Evolutionary conservation across 2,888 invertebrate species (phyloP).

Genomic region (Hanleya hanleyi): DNA sequence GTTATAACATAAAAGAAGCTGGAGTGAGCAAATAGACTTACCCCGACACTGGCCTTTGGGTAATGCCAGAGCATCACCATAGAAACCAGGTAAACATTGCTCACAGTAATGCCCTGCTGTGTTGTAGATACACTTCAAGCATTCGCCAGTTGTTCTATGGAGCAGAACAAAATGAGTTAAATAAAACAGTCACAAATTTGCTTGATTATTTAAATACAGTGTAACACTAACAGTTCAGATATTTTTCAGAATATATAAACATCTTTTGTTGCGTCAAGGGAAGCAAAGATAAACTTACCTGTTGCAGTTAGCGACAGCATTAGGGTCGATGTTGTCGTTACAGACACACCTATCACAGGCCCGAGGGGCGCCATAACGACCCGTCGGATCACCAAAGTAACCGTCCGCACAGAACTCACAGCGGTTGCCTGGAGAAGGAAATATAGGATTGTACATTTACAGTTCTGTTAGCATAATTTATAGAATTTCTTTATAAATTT

Average conservation of each 20-base stretch:
- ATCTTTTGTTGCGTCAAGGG: neutral
- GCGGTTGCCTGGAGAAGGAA: slow-evolving; percentile 78
- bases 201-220: no score
- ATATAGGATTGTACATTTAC: neutral
- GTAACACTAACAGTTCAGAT: neutral
- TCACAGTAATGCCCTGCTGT: slow-evolving; percentile 95
- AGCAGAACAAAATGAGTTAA: neutral
- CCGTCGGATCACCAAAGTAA: slow-evolving; percentile 92
- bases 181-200: no score
- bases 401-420: slow-evolving; percentile 98
- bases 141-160: slow-evolving; percentile 89
- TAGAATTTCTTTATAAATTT: neutral
- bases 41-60: slow-evolving; percentile 86
- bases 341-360: slow-evolving; percentile 75
- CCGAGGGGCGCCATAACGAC: slow-evolving; percentile 77
- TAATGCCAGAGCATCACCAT: slow-evolving; percentile 92
- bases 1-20: neutral
- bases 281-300: slow-evolving; percentile 67
- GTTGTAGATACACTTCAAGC: slow-evolving; percentile 96
- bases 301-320: slow-evolving; percentile 98
- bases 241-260: neutral
- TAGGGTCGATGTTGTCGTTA: slow-evolving; percentile 81
- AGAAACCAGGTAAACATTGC: slow-evolving; percentile 92
- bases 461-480: neutral
- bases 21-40: slow-evolving; percentile 44